Evolutionary conservation across 2,888 invertebrate species (phyloP).

Genomic region (Epinotia demarniana): DNA sequence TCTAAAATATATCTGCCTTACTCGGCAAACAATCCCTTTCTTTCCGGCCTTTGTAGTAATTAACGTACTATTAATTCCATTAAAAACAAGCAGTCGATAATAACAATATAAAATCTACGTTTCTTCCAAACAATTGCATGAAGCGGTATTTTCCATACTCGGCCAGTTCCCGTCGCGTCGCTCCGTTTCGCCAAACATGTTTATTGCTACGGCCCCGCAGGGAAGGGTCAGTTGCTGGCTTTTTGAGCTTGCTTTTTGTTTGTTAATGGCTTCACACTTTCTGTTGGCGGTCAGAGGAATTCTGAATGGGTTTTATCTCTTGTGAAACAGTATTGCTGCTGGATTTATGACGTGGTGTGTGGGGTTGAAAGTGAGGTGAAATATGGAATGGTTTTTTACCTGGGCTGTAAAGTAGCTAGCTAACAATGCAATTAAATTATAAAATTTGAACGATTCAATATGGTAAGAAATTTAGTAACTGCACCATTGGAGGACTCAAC

Average conservation of each 20-base stretch:
- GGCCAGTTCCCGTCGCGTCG: conserved; percentile 40
- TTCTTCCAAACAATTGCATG: not conserved
- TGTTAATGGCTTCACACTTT: conserved; percentile 44
- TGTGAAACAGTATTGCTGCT: conserved; percentile 28
- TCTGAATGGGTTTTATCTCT: conserved; percentile 38
- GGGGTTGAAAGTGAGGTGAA: not conserved
- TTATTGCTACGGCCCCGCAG: conserved; percentile 63
- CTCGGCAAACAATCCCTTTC: no score
- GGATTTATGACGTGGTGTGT: conserved; percentile 24
- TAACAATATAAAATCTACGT: conserved; percentile 1
- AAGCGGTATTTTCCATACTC: conserved; percentile 3
- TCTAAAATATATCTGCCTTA: no score
- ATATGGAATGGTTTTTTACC: not conserved
- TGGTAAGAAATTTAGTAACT: not conserved
- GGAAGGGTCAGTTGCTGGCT: conserved; percentile 56
- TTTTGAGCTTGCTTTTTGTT: conserved; percentile 47
- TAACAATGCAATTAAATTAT: not conserved
- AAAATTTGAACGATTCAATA: not conserved
- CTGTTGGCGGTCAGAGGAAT: conserved; percentile 27
- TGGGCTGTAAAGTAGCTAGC: not conserved
- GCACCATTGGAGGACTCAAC: no score
- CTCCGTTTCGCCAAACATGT: conserved; percentile 49
- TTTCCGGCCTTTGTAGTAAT: no score
- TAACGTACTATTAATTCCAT: not conserved
- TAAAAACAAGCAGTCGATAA: not conserved